Conservation (phyloP, 2,113 vertebrate species). For the Bungarus multicinctus region DNA sequence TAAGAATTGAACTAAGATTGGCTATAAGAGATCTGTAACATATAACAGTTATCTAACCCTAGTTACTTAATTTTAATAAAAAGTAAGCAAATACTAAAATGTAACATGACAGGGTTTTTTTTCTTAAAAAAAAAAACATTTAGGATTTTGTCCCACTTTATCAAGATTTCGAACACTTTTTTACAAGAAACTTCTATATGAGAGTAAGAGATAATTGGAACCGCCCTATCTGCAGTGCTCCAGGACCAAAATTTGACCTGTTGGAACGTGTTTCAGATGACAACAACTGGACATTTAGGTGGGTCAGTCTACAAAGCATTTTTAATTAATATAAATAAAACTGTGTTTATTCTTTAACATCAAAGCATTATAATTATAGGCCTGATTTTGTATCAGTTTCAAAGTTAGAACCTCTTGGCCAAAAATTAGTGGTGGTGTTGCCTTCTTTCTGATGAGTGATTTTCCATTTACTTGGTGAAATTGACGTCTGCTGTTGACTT, state of each 20-base stretch:
- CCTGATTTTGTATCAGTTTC: not conserved
- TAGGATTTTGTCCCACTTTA: slow-evolving; percentile 94
- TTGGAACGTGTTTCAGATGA: slow-evolving; percentile 91
- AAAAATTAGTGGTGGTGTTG: not conserved
- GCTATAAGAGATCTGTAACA: not conserved
- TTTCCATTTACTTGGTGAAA: not conserved
- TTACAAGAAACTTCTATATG: slow-evolving; percentile 89
- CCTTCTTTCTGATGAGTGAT: not conserved
- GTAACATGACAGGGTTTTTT: slow-evolving; percentile 12
- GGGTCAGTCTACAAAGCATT: slow-evolving; percentile 31
- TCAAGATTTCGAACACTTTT: slow-evolving; percentile 97
- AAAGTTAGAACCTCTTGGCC: not conserved
- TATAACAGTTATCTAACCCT: not conserved
- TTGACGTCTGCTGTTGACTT: not conserved
- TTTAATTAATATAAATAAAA: not conserved
- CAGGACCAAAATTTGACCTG: slow-evolving; percentile 83
- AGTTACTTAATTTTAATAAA: not conserved
- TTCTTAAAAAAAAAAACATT: slow-evolving; percentile 36
- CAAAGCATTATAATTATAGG: not conserved
- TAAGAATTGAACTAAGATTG: not conserved
- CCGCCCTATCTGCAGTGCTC: slow-evolving; percentile 87
- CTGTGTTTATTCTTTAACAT: not conserved
- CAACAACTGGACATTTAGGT: slow-evolving; percentile 97
- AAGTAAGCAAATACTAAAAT: slow-evolving; percentile 8
- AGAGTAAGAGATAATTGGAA: slow-evolving; percentile 95